phyloP scores from a whole-genome alignment of 2,888 invertebrate species.

The Panzeria rudis region DNA sequence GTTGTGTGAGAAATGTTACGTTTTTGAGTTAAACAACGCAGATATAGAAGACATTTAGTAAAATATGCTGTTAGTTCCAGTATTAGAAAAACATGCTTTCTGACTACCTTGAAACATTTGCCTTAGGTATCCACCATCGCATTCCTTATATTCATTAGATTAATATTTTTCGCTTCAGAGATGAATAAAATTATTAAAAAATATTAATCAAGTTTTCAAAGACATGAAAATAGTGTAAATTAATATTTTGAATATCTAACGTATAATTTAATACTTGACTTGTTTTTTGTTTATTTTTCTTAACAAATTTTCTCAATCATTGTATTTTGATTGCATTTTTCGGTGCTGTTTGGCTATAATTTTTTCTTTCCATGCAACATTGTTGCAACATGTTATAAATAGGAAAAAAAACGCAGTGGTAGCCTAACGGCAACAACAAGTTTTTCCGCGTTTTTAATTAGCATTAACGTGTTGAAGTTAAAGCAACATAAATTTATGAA shows the following conservation, averaged over 20 bases:
- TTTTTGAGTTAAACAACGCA: background rate
- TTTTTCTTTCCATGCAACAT: slow-evolving; percentile 43
- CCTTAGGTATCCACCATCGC: background rate
- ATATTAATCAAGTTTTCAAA: slow-evolving; percentile 34
- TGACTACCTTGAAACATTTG: background rate
- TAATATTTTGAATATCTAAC: slow-evolving; percentile 35
- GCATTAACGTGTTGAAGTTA: slow-evolving; percentile 54
- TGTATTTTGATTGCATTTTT: slow-evolving; percentile 26
- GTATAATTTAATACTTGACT: slow-evolving; percentile 43
- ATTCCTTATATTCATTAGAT: background rate
- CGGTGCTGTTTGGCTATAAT: background rate
- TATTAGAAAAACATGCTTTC: background rate
- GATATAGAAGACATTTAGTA: background rate
- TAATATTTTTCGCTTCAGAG: background rate
- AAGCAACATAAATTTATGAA: slow-evolving; percentile 28
- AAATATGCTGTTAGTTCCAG: background rate
- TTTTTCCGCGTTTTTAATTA: slow-evolving; percentile 66
- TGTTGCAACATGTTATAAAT: slow-evolving; percentile 55
- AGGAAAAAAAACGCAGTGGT: background rate
- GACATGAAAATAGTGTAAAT: slow-evolving; percentile 50
- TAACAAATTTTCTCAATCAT: slow-evolving; percentile 45
- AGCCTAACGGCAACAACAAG: slow-evolving; percentile 8
- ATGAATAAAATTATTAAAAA: background rate
- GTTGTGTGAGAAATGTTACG: background rate
- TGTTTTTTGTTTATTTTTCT: slow-evolving; percentile 6